Evolutionary conservation across 2,797 vertebrate genomes (phyloP), one percentile per base, ranked within the genome.

Genomic region (Amphiprion clarkii): DNA sequence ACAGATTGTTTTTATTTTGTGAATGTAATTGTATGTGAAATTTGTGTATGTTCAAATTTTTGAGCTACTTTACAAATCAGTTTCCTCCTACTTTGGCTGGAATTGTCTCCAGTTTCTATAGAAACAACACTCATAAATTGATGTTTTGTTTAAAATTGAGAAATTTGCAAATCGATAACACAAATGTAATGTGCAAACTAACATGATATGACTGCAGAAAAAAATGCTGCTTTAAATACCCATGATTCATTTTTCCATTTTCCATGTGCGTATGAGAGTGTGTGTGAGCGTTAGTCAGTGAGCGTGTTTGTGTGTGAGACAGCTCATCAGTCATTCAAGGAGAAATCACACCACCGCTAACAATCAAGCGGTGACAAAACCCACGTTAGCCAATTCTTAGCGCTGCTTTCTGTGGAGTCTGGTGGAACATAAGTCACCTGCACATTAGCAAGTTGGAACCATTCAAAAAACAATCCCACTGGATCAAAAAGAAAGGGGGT

Each of bases 381-480:
- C 25, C 54, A 6, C 16, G 36, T 52, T 49, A 21, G 44, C 56
- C 72, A 49, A 79, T 40, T 72, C 19, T 36, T 0, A 8, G 17
- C 3, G 9, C 58, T 74, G 53, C 74, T 78, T 9, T 71, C 33
- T 6, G 17, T 23, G 9, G 49, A 44, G 62, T 74, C 72, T 54
- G 33, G 69, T 87, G 56, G 4, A 75, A 64, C 53, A 19, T 67
- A 1, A 72, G 73, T 77, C 78, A 55, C 16, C 51, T 52, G 72
- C 40, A 46, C 55, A 67, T 76, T 68, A 77, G 51, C 82, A 70
- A 70, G 79, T 69, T 53, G 27, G 72, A 83, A 69, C 85, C 44
- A 19, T 65, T 82, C 11, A 46, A 21, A 33, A 77, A 67, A 21
- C 53, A 77, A 87, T 78, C 65, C 51, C 1, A 0, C 2, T 11